A percentile compares a stretch with the other conserved stretches of the same genome.
Evolutionary conservation across 2,113 vertebrate species (phyloP).

Genomic region (Elaphurus davidianus): DNA sequence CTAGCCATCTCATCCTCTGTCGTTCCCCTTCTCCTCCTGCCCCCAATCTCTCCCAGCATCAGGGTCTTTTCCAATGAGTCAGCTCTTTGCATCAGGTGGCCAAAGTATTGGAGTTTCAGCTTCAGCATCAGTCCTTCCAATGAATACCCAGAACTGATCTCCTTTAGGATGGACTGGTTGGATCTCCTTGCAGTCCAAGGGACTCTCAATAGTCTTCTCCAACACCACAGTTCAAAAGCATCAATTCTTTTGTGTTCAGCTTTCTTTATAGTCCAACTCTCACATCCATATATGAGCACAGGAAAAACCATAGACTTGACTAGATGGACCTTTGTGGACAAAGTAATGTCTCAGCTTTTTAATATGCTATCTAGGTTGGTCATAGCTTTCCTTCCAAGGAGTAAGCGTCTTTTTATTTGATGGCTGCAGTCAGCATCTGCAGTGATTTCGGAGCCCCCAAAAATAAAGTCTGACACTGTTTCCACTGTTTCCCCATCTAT

Average conservation of each 20-base stretch:
- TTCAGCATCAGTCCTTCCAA: background rate
- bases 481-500: background rate
- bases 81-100: background rate
- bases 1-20: background rate
- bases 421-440: background rate
- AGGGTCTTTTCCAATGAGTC: background rate
- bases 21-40: background rate
- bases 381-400: background rate
- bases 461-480: background rate
- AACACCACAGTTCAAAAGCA: background rate
- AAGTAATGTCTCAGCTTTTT: background rate
- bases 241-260: fast-evolving
- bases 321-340: background rate
- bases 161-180: background rate
- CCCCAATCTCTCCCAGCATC: background rate
- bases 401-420: background rate
- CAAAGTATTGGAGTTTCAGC: background rate
- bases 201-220: background rate
- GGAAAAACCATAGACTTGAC: background rate
- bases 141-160: background rate
- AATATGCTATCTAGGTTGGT: background rate
- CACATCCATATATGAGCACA: background rate
- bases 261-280: background rate
- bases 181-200: background rate
- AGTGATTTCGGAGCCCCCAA: fast-evolving